These are phyloP conservation scores for Limanda limanda DNA, from an alignment of 2,113 vertebrate genomes.

Conservation along the genomic window DNA sequence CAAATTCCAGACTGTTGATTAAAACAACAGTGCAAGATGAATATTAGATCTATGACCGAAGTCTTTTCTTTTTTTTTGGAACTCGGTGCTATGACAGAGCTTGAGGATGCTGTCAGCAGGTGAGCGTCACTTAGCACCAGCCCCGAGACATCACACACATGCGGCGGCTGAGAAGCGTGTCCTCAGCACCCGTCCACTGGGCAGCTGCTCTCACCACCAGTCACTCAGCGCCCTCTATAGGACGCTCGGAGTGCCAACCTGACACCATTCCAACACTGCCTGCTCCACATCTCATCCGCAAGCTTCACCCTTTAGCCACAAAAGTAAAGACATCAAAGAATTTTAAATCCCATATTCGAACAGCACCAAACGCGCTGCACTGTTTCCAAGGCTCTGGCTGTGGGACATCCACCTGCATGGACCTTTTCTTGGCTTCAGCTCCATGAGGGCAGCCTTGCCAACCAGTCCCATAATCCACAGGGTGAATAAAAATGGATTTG, in stretches of 20 bases:
- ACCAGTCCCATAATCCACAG: constrained; percentile 60
- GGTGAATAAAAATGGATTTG: constrained; percentile 76
- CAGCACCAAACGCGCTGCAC: background rate
- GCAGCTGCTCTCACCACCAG: constrained; percentile 21
- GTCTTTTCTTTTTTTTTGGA: background rate
- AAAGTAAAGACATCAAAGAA: background rate
- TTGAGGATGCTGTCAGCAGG: constrained; percentile 28
- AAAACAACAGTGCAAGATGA: background rate
- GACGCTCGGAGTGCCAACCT: background rate
- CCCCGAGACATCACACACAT: constrained; percentile 64
- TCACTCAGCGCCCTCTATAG: constrained; percentile 70
- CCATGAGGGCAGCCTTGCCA: constrained; percentile 32
- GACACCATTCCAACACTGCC: background rate
- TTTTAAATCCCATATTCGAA: background rate
- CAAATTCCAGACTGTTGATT: background rate
- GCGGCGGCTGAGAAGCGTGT: constrained; percentile 56
- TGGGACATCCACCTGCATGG: constrained; percentile 43
- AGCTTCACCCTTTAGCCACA: background rate
- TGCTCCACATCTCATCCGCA: background rate
- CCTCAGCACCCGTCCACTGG: constrained; percentile 30
- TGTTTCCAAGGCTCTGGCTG: constrained; percentile 11
- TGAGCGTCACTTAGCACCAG: constrained; percentile 47
- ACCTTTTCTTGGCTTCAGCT: constrained; percentile 22
- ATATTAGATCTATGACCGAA: too few species aligned
- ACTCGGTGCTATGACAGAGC: background rate